Evolutionary conservation across 2,888 invertebrate species (phyloP), one percentile per base, ranked within the genome.

Genomic region (Chrysolina haemoptera): DNA sequence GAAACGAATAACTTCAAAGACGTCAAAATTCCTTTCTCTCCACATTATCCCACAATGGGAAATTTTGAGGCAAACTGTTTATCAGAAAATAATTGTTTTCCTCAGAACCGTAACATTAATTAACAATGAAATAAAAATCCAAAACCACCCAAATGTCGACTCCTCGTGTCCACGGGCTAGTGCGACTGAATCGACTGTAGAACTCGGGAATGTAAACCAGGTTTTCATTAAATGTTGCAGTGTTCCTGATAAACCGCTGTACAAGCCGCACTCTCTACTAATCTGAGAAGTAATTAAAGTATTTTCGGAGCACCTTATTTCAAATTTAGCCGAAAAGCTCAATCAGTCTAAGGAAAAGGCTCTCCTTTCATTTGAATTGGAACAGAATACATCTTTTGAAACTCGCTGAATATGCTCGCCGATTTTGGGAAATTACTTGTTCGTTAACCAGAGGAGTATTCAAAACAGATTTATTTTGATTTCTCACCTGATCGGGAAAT

Each of bases 261-360:
- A 79, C 79, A 77, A 77, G 78, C 77, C 82, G 72, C 75, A 73
- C 79, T 81, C 77, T 79, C 73, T 79, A 81, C 81, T 84, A 83
- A 85, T 84, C 82, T 82, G 81, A 83, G 83, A 53, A 83, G 85
- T 85, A 85, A 85, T 85, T 85, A 85, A 84, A 84, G 83, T 83
- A 82, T 83, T 84, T 76, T 71, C 27, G 16, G 27, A 59, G 59
- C 59, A 59, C 59, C 59, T 59, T 59, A n/a, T 12, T n/a, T 59
- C 70, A 62, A 67, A 73, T 50, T 63, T 82, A 80, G 79, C 80
- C 81, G 79, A 80, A 78, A 79, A 79, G 78, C 79, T 72, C 78
- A 77, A 71, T 71, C 71, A 67, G 14, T 55, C 11, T 22, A 22
- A 55, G 22, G 46, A 55, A 55, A 59, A 35, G 59, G 35, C 59